These are phyloP conservation scores for Leptopilina boulardi DNA, from an alignment of 1,140 invertebrate genomes.

Conservation along the genomic window DNA sequence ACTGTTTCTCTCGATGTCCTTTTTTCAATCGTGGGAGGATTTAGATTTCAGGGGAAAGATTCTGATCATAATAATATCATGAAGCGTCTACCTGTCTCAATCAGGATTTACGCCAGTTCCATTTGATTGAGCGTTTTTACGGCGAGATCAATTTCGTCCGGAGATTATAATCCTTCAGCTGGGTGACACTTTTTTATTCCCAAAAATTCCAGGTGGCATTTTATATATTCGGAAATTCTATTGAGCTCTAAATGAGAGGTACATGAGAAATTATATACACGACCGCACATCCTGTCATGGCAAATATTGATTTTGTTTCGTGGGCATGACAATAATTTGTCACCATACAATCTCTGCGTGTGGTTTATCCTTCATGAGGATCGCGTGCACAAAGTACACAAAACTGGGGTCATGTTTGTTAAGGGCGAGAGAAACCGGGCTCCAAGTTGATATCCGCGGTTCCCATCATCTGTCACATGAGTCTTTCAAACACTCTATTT, in stretches of 20 bases:
- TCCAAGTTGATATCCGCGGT: not conserved
- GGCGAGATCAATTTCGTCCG: not conserved
- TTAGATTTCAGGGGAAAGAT: constrained; percentile 1
- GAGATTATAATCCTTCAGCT: constrained; percentile 34
- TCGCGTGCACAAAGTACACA: constrained; percentile 25
- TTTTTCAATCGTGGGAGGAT: constrained; percentile 18
- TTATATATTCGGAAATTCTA: not conserved
- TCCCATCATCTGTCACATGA: not conserved
- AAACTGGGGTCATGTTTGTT: constrained; percentile 40
- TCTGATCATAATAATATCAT: not conserved
- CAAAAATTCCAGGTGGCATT: constrained; percentile 40
- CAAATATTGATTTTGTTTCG: constrained; percentile 68
- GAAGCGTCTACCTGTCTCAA: constrained; percentile 9
- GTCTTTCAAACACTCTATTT: not conserved
- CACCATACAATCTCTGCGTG: constrained; percentile 45
- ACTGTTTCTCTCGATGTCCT: not conserved
- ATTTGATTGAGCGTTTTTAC: constrained; percentile 6
- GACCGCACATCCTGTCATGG: constrained; percentile 56
- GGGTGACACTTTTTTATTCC: constrained; percentile 39
- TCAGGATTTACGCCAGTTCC: constrained; percentile 10
- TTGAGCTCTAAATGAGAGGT: not conserved
- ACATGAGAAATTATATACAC: constrained; percentile 55
- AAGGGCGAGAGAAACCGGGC: constrained; percentile 21
- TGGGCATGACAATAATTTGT: constrained; percentile 66
- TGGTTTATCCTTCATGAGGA: not conserved